A percentile compares a stretch with the other conserved stretches of the same genome.
These are phyloP conservation scores for Pinna nobilis DNA, from an alignment of 1,140 invertebrate genomes.

Conservation along the genomic window DNA sequence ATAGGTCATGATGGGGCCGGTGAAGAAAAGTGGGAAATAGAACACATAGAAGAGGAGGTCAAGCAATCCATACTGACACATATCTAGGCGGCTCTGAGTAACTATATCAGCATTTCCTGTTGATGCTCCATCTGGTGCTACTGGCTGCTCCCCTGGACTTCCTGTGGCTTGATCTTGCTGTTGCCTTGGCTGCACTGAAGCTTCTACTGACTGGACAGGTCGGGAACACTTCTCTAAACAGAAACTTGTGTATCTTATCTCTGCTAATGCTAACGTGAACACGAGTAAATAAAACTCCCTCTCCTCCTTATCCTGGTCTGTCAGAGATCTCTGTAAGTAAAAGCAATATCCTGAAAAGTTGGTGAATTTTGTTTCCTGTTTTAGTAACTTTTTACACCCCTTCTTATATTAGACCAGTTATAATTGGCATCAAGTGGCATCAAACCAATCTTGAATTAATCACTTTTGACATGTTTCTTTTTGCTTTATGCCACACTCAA, in stretches of 20 bases:
- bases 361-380: background rate
- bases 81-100: background rate
- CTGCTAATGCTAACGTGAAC: conserved; percentile 52
- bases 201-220: conserved; percentile 2
- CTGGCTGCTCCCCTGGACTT: background rate
- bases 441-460: background rate
- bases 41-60: conserved; percentile 83
- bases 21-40: conserved; percentile 86
- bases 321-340: conserved; percentile 36
- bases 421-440: background rate
- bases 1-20: conserved; percentile 87
- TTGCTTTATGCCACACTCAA: too few relatives aligned
- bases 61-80: conserved; percentile 56
- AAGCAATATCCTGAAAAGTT: background rate
- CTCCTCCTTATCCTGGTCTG: conserved; percentile 37
- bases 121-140: background rate
- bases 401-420: background rate
- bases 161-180: background rate
- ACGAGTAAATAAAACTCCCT: conserved; percentile 50
- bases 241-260: conserved; percentile 58
- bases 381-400: background rate
- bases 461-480: background rate
- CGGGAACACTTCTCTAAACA: conserved; percentile 53
- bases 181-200: background rate
- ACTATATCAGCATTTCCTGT: too few relatives aligned